Evolutionary conservation across 2,113 vertebrate species (phyloP).

Genomic region (Pseudorasbora parva): DNA sequence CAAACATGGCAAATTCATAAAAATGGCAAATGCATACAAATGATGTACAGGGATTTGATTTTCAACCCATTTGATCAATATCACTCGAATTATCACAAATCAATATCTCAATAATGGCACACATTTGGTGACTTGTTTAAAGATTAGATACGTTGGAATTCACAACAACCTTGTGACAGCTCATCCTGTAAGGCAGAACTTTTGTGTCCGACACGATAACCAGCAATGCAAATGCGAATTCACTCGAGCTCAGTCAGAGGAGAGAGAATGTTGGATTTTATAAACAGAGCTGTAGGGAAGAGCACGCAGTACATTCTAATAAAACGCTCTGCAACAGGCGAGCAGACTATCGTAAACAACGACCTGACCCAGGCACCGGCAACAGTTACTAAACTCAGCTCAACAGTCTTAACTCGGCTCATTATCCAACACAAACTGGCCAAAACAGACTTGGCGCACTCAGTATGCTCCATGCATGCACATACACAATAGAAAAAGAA

Average conservation of each 20-base stretch:
- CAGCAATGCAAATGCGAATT: conserved; percentile 14
- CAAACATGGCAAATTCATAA: background rate
- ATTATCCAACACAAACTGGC: conserved; percentile 49
- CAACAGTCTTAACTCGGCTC: conserved; percentile 43
- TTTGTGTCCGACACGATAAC: conserved; percentile 19
- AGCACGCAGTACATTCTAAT: background rate
- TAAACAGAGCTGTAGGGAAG: conserved; percentile 39
- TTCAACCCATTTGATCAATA: background rate
- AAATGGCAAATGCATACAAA: background rate
- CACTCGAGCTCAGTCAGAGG: conserved; percentile 35
- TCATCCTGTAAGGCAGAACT: background rate
- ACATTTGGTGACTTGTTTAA: background rate
- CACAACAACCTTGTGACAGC: background rate
- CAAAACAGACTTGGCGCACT: conserved; percentile 47
- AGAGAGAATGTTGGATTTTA: conserved; percentile 12
- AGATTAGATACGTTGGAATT: background rate
- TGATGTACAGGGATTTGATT: background rate
- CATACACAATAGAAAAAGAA: conserved; percentile 54
- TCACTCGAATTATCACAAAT: background rate
- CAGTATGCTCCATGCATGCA: conserved; percentile 52
- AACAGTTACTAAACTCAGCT: conserved; percentile 29
- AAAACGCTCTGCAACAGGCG: conserved; percentile 15
- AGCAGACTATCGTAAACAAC: conserved; percentile 11
- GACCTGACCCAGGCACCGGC: conserved; percentile 34
- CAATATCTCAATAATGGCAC: background rate